phyloP scores from a whole-genome alignment of 2,797 vertebrate genomes.

The Danio tinwini region DNA sequence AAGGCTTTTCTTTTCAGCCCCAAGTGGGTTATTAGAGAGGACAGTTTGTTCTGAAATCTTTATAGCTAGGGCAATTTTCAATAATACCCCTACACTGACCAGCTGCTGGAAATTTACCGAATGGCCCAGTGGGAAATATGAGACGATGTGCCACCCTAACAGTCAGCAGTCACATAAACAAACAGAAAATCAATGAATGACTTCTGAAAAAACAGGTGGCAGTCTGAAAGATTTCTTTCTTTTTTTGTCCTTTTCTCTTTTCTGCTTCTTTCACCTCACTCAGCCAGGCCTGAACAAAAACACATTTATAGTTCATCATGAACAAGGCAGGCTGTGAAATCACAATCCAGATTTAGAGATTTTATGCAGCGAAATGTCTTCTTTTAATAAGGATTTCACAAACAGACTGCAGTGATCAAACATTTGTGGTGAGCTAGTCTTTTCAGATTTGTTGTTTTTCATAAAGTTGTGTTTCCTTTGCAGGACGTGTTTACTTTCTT shows the following conservation, averaged over 20 bases:
- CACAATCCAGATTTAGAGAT: slow-evolving; percentile 53
- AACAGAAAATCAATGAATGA: slow-evolving; percentile 71
- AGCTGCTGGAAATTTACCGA: slow-evolving; percentile 72
- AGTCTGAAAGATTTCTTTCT: slow-evolving; percentile 20
- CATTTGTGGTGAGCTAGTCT: neutral
- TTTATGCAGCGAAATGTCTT: neutral
- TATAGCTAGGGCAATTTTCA: slow-evolving; percentile 62
- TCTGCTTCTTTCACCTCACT: slow-evolving; percentile 26
- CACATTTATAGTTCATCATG: slow-evolving; percentile 45
- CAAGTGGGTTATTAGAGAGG: slow-evolving; percentile 73
- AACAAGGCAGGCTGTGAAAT: slow-evolving; percentile 52
- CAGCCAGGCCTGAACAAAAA: slow-evolving; percentile 34
- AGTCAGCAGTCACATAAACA: slow-evolving; percentile 70
- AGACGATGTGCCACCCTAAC: slow-evolving; percentile 71
- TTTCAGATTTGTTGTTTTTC: neutral
- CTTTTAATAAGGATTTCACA: slow-evolving; percentile 58
- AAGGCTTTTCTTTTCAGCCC: slow-evolving; percentile 58
- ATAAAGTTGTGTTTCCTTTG: neutral
- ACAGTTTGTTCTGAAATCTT: slow-evolving; percentile 67
- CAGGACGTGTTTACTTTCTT: slow-evolving; percentile 93
- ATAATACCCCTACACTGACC: slow-evolving; percentile 65
- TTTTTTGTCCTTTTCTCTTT: slow-evolving; percentile 34
- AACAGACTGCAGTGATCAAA: slow-evolving; percentile 12
- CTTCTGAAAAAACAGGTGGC: slow-evolving; percentile 42
- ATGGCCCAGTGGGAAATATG: slow-evolving; percentile 67